Evolutionary conservation across 64 coral and sea anemone genomes (phyloP).

Genomic region (Porites lutea): DNA sequence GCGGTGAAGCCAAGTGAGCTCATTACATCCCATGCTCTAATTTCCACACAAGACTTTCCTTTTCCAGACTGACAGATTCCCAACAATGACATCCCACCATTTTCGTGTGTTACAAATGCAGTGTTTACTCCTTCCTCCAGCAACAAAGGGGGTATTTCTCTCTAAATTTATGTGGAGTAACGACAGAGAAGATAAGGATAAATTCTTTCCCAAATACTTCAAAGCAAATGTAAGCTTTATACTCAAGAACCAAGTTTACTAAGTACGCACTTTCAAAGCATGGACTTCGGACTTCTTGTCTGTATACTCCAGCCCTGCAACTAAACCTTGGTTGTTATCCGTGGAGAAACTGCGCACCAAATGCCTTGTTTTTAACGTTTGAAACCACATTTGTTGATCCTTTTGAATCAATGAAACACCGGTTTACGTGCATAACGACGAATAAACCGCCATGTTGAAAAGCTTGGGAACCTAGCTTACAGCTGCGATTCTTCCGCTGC

Average conservation of each 20-base stretch:
- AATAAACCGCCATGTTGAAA: not conserved
- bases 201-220: not conserved
- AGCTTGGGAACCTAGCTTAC: not conserved
- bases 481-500: not conserved
- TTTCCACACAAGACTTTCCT: slow-evolving; percentile 77
- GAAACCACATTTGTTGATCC: slow-evolving; percentile 78
- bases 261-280: slow-evolving; percentile 66
- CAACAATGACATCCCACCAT: slow-evolving; percentile 67
- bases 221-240: not conserved
- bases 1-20: slow-evolving; percentile 81
- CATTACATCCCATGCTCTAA: slow-evolving; percentile 88
- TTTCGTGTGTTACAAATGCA: slow-evolving; percentile 71
- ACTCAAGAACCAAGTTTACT: not conserved
- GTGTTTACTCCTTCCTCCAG: slow-evolving; percentile 72
- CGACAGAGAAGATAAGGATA: not conserved
- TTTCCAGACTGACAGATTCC: slow-evolving; percentile 57
- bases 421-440: not conserved
- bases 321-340: slow-evolving; percentile 63
- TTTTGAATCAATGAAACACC: not conserved
- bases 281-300: slow-evolving; percentile 87
- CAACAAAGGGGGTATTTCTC: slow-evolving; percentile 80
- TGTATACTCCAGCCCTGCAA: slow-evolving; percentile 72
- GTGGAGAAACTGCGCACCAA: slow-evolving; percentile 60
- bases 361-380: slow-evolving; percentile 86
- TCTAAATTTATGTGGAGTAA: slow-evolving; percentile 25